Base-by-base conservation (phyloP, 2,888 invertebrate genomes). In the Lasioglossum calceatum region DNA sequence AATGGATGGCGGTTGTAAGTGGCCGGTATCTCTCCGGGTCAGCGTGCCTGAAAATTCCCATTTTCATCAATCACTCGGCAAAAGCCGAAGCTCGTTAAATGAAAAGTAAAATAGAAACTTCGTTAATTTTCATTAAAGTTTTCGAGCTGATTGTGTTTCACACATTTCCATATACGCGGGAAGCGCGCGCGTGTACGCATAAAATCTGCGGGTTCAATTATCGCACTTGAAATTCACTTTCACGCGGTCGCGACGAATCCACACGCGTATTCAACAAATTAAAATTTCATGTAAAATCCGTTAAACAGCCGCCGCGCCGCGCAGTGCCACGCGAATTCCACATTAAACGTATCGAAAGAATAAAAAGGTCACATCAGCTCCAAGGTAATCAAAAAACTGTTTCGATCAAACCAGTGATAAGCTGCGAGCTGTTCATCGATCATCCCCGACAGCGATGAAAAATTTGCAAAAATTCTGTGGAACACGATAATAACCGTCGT, bases 401-500 rank as follows among this genome's bases (percentile, higher is more conserved):
- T 50, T n/a, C 36, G 50, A 61, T 61, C 58, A 58, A 47, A 12
- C 73, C 77, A 64, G 19, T 58, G 78, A 77, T 83, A 84, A 78
- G 67, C 70, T 74, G 12, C 23, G 39, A 44, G 73, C 75, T 58
- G 74, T 39, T 77, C 85, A 67, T 85, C 86, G 85, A 85, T 86
- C 85, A 85, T 78, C 12, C 71, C 36, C 39, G 54, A 75, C 44
- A 54, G 50, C 72, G 76, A 76, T 32, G 76, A 61, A 14, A 79
- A 85, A 85, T 85, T 85, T 76, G 72, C 64, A 79, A 84, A 61
- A 76, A 79, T 67, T 72, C 79, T 79, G 50, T 4, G 27, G 39
- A 16, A 47, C 50, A 71, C 71, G 44, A 32, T 36, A 27, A 64
- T 44, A 36, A 42, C 72, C 50, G 71, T 67, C 44, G 83, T 5